Evolutionary conservation across 2,797 vertebrate species (phyloP), one percentile per base, ranked within the genome.

Genomic region (Coreius guichenoti): DNA sequence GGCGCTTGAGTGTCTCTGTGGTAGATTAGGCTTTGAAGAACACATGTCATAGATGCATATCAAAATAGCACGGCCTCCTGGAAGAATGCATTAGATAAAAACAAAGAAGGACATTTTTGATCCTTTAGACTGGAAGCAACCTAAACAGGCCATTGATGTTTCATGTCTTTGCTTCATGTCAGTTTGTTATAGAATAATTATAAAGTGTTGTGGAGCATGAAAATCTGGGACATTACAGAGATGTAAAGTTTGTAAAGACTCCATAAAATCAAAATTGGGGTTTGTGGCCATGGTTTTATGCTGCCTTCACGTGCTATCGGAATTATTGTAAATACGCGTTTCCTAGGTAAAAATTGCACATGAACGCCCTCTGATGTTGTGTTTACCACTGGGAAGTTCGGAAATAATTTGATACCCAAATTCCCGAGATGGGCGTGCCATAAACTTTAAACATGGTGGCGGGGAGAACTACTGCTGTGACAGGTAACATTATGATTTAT

Each of bases 101-200:
- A 86, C 80, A 83, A 84, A 85, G 76, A 84, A 85, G 54, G 67
- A 73, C 63, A 68, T 73, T 67, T 83, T 74, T 77, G 31, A 45
- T 82, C 49, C 74, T 87, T 87, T 68, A 69, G 78, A 82, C 69
- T 61, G 26, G 47, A 69, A 69, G 5, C 31, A 72, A 80, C 81
- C 77, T 79, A 39, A 72, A 74, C 80, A 81, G 77, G 77, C 76
- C 70, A 85, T 78, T 86, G 29, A 83, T 77, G 72, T 67, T 75
- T 39, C 68, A 83, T 73, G 36, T 84, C 47, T 82, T 72, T 87
- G 84, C 82, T 83, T 86, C 47, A 81, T 79, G 56, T 79, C 85
- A 74, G 78, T 43, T 56, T 70, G 33, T 78, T 79, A 70, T 76
- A 45, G 56, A 86, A 81, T 47, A 65, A 45, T 69, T 45, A 76